These are phyloP conservation scores for Tenthredo distinguenda DNA, from an alignment of 2,888 invertebrate genomes.

Conservation along the genomic window DNA sequence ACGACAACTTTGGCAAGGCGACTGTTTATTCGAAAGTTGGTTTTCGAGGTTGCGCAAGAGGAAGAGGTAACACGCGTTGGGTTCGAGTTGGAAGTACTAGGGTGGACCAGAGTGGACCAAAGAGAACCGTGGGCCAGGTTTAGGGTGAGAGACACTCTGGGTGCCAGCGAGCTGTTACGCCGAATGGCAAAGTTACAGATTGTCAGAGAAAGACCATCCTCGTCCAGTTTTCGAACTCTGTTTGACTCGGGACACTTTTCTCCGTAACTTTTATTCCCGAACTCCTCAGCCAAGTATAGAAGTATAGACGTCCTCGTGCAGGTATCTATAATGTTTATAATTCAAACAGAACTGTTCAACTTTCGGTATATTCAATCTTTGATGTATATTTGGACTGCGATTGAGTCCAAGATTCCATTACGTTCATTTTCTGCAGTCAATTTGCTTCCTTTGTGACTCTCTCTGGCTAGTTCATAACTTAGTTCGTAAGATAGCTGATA, in stretches of 20 bases:
- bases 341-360: constrained; percentile 4
- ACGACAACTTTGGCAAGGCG: constrained; percentile 49
- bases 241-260: constrained; percentile 38
- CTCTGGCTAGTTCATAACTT: neutral
- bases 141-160: constrained; percentile 55
- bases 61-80: constrained; percentile 47
- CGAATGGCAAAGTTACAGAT: constrained; percentile 70
- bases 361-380: neutral
- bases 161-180: constrained; percentile 66
- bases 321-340: neutral
- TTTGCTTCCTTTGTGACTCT: neutral
- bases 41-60: constrained; percentile 54
- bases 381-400: neutral
- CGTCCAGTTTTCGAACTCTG: constrained; percentile 22
- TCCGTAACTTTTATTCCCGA: constrained; percentile 36
- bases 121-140: constrained; percentile 34
- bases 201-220: constrained; percentile 62
- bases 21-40: constrained; percentile 61
- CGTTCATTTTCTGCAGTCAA: neutral
- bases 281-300: constrained; percentile 21
- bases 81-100: constrained; percentile 24
- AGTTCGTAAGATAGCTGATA: neutral
- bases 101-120: constrained; percentile 27
- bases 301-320: neutral
- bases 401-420: neutral